Conservation (phyloP, 2,113 vertebrate species). For the Myotis yumanensis region DNA sequence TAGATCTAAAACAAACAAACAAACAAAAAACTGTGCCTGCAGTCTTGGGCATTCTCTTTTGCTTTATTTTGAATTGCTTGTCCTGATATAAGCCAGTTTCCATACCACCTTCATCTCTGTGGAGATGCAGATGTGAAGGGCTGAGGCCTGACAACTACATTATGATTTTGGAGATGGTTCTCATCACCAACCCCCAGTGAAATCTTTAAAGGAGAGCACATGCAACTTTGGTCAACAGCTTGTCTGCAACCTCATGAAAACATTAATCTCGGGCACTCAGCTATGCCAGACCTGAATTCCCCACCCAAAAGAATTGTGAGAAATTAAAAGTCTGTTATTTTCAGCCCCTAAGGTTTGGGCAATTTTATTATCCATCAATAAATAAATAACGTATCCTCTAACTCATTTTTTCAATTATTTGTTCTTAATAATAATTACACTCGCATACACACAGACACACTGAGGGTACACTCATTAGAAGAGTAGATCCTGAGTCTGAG, state of each 20-base stretch:
- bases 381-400: not conserved
- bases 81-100: not conserved
- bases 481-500: not conserved
- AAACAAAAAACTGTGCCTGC: too few relatives aligned
- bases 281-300: not conserved
- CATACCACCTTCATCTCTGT: fast-evolving
- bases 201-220: not conserved
- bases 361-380: not conserved
- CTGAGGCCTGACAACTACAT: fast-evolving
- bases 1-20: not conserved
- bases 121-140: not conserved
- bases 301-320: not conserved
- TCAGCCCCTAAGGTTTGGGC: not conserved
- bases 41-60: not conserved
- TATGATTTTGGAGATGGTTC: not conserved
- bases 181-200: fast-evolving
- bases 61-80: not conserved
- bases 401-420: not conserved
- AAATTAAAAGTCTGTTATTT: not conserved
- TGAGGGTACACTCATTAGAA: not conserved
- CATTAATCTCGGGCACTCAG: not conserved
- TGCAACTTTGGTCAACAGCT: not conserved
- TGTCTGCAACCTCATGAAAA: not conserved
- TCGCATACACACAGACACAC: not conserved
- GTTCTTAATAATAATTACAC: not conserved